phyloP scores from a whole-genome alignment of 1,140 invertebrate genomes.

The Diorhabda carinulata region DNA sequence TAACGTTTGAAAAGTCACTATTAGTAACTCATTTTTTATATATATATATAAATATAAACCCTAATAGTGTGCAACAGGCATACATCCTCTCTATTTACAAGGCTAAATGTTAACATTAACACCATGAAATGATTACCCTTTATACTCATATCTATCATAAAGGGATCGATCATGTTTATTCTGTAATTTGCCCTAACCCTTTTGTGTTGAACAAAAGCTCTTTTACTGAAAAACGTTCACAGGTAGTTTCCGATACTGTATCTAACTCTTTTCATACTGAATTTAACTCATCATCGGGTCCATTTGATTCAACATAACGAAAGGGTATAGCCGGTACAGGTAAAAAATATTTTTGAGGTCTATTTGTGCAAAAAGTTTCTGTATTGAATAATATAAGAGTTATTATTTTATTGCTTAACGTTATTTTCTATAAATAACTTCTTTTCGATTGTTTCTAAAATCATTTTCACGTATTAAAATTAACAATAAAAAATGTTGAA shows the following conservation, averaged over 20 bases:
- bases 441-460: no score
- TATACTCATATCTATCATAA: slow-evolving; percentile 17
- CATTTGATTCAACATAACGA: slow-evolving; percentile 1
- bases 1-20: no score
- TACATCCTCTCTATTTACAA: slow-evolving; percentile 13
- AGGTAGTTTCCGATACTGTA: slow-evolving; percentile 11
- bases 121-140: slow-evolving; percentile 19
- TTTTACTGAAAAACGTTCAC: slow-evolving; percentile 14
- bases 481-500: slow-evolving; percentile 18
- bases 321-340: background rate
- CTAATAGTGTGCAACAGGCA: background rate
- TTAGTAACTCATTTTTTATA: no score
- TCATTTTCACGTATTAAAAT: slow-evolving; percentile 9
- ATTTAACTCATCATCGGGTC: slow-evolving; percentile 16
- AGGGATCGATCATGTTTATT: slow-evolving; percentile 21
- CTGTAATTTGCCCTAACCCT: slow-evolving; percentile 19
- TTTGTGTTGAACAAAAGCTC: slow-evolving; percentile 10
- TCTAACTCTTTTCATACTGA: slow-evolving; percentile 18
- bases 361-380: slow-evolving; percentile 6
- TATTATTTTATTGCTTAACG: no score
- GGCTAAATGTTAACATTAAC: slow-evolving; percentile 14
- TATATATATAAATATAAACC: no score
- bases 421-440: no score
- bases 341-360: slow-evolving; percentile 3
- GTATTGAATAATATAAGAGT: no score